Base-by-base conservation (phyloP, 2,888 invertebrate species). In the Temnothorax rugatulus region DNA sequence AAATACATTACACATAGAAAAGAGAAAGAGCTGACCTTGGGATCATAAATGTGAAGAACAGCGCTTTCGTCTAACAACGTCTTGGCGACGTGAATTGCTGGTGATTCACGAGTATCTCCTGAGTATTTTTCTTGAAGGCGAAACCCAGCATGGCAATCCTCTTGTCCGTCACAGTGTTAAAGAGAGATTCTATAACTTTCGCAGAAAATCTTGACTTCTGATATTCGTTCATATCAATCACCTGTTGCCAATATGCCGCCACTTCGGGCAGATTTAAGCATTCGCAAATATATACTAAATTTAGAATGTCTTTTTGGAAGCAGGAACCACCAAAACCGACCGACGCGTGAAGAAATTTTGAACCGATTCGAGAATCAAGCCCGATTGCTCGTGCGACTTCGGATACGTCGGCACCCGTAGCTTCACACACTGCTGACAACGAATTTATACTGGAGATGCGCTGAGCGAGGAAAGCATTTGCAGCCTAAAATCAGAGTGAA, bases 101-200 rank as follows among this genome's bases (percentile, higher is more conserved):
- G 98, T 4, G 99, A 99, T 94, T 99, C 99, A 84, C 99, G 97
- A 0, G 99, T 99, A 93, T 99, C 99, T 0, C 99, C 99, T 0
- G n/a, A n/a, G 99, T 99, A 94, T 99, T 98, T 94, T 99, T 99
- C 95, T 99, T 99, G 95, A 99, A 99, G 0, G 99, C 98, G 95
- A 99, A 99, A 0, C 99, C 99, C 81, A 99, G 96, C 83, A 99
- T 96, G 0, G 99, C 97, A 83, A 99, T 98, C 34, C 97, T 97
- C 95, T 99, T 99, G 92, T 98, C 99, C 0, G 99, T 97, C 0
- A 99, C 98, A 0, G 99, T 99, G 94, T 99, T 99, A 95, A 99
- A 99, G 63, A 99, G 95, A 0, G 98, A 97, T 93, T 98, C 97
- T 34, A 99, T 97, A 18, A 97, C 97, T 95, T 98, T 98, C 82